Conservation (phyloP, 2,888 invertebrate species). For the Meghimatium bilineatum region DNA sequence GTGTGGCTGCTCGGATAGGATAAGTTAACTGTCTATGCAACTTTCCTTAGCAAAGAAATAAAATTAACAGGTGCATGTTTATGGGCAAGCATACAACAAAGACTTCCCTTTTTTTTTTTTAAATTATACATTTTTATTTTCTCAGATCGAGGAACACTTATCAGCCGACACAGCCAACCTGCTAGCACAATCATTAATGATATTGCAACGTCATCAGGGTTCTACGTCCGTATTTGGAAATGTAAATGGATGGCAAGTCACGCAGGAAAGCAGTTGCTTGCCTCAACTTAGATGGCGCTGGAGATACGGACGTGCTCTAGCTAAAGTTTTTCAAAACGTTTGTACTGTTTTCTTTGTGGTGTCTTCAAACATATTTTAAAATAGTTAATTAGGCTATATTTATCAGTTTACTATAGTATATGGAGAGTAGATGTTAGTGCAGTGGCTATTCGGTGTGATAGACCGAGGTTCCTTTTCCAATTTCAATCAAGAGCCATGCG, state of each 20-base stretch:
- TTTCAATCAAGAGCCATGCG: no score
- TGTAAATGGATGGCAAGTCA: constrained; percentile 45
- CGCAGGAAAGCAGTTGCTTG: constrained; percentile 35
- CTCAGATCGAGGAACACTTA: constrained; percentile 34
- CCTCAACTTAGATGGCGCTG: constrained; percentile 44
- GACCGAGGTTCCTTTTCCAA: no score
- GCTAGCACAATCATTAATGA: constrained; percentile 35
- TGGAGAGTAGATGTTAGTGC: no score
- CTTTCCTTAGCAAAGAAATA: no score
- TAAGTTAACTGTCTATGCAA: no score
- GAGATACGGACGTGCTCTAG: constrained; percentile 47
- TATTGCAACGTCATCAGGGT: constrained; percentile 40
- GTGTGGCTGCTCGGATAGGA: no score
- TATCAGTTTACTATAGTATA: no score
- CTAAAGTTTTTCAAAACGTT: constrained; percentile 45
- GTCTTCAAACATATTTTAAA: no score
- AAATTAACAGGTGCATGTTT: no score
- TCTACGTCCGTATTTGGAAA: constrained; percentile 44
- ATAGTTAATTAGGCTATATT: no score
- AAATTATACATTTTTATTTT: neutral
- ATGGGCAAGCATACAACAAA: no score
- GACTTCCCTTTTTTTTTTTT: neutral
- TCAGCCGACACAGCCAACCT: constrained; percentile 43
- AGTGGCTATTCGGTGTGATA: no score
- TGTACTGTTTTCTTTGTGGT: neutral